Evolutionary conservation across 2,888 invertebrate species (phyloP).

Genomic region (Lutraria lutraria): DNA sequence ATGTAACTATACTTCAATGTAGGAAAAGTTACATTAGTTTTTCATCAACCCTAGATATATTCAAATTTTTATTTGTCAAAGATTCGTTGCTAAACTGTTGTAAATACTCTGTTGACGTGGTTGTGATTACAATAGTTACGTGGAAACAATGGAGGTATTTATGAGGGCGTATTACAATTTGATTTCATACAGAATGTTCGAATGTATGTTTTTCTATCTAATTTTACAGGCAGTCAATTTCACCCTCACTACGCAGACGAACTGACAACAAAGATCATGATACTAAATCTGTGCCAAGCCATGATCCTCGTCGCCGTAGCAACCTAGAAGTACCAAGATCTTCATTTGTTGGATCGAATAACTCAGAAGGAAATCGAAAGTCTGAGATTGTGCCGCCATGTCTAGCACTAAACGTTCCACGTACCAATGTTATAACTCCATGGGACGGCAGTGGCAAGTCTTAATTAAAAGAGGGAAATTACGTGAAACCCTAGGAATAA

Average conservation of each 20-base stretch:
- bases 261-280: conserved; percentile 45
- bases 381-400: conserved; percentile 62
- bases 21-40: too few species aligned
- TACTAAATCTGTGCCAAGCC: not conserved
- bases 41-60: too few species aligned
- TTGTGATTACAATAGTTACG: too few species aligned
- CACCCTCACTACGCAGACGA: conserved; percentile 56
- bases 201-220: not conserved
- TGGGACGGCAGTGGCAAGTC: conserved; percentile 49
- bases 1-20: too few species aligned
- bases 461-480: not conserved
- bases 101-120: too few species aligned
- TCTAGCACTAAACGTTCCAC: conserved; percentile 63
- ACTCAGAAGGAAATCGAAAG: conserved; percentile 51
- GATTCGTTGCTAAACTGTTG: too few species aligned
- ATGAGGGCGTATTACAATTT: too few species aligned
- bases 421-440: conserved; percentile 65
- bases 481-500: not conserved
- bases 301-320: conserved; percentile 86
- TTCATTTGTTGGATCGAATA: conserved; percentile 18
- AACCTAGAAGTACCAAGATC: conserved; percentile 80
- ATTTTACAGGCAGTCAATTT: conserved; percentile 58
- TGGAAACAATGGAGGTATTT: too few species aligned
- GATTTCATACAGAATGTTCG: too few species aligned
- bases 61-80: too few species aligned